Evolutionary conservation across 1,140 invertebrate genomes (phyloP).

Genomic region (Drosophila lacteicornis): DNA sequence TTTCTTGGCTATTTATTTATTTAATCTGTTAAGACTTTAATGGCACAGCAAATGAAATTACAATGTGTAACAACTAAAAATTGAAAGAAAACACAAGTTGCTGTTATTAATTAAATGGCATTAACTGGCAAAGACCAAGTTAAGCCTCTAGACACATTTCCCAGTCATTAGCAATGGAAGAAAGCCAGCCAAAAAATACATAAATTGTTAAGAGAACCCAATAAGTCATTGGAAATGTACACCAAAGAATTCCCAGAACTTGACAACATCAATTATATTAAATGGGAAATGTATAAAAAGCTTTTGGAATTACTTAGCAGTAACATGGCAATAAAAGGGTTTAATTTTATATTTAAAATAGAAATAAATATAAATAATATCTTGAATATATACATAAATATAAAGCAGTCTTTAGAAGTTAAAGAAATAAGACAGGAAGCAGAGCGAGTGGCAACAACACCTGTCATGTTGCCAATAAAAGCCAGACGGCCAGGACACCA

Average conservation of each 20-base stretch:
- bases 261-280: slow-evolving; percentile 2
- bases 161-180: slow-evolving; percentile 27
- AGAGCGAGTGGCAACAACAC: background rate
- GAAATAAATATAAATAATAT: background rate
- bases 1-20: slow-evolving; percentile 57
- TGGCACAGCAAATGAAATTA: slow-evolving; percentile 58
- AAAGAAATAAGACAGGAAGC: no score
- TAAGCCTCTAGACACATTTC: slow-evolving; percentile 4
- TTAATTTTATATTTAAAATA: background rate
- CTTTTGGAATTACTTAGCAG: slow-evolving; percentile 11
- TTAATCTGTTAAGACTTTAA: slow-evolving; percentile 62
- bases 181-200: background rate
- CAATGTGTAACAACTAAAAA: slow-evolving; percentile 33
- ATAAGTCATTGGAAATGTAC: slow-evolving; percentile 6
- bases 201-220: background rate
- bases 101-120: slow-evolving; percentile 77
- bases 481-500: background rate
- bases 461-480: background rate
- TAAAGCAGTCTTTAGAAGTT: no score
- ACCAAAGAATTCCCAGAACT: slow-evolving; percentile 10
- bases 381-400: no score
- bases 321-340: background rate
- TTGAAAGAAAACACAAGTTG: slow-evolving; percentile 37
- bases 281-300: slow-evolving; percentile 2
- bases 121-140: slow-evolving; percentile 38